Base-by-base conservation (phyloP, 1,140 invertebrate genomes). In the Diachasma alloeum region DNA sequence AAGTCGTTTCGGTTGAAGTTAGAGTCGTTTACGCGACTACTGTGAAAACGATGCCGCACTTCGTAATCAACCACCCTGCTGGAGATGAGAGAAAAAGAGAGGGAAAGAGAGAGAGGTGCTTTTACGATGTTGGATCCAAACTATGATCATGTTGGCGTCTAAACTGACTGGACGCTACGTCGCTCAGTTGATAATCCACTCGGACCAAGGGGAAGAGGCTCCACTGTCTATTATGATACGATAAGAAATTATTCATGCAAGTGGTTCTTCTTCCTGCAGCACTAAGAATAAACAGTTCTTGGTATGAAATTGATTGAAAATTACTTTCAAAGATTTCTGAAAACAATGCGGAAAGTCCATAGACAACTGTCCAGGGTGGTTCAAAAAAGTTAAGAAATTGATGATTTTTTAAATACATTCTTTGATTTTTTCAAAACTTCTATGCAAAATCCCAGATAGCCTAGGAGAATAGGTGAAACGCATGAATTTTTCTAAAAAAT, bases 81-180 rank as follows among this genome's bases (percentile, higher is more conserved):
- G 44, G 10, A 11, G 44, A 4, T 59, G 19, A 9, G n/a, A 22
- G 53, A 59, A 22, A 4, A 17, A 3, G 19, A 59, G 53, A 22
- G 53, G n/a, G 48, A 53, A 42, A 46, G 53, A 59, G n/a, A 22
- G 53, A 59, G 53, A 22, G 53, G 53, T 22, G 10, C 6, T 59
- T 59, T 59, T 59, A 59, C 53, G 53, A 59, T 59, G 53, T 17
- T 59, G n/a, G 53, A 59, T 19, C 53, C 53, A 59, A 59, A 59
- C 53, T 59, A 59, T 59, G 53, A 22, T 4, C 53, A 59, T 17
- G 19, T 59, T 59, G 53, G 53, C 53, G 53, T 59, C 53, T 59
- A 22, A 59, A 59, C 6, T 6, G 53, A n/a, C 53, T 59, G 1
- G 53, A 59, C 53, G 10, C n/a, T 59, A 22, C n/a, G 53, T n/a